Conservation (phyloP, 2,113 vertebrate species). For the Psephotus haematonotus region DNA sequence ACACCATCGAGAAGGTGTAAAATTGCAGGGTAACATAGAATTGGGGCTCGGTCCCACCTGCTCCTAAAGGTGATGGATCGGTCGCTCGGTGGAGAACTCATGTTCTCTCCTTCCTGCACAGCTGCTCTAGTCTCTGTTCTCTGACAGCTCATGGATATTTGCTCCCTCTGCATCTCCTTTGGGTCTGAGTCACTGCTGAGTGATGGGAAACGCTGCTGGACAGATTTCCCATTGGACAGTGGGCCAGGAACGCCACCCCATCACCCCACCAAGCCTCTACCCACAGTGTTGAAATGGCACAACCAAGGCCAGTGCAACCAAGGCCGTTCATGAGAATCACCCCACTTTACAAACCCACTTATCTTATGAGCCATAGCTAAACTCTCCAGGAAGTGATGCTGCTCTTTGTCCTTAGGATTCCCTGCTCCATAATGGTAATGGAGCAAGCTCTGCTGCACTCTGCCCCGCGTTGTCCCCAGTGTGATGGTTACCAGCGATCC, state of each 20-base stretch:
- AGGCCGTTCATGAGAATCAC: background rate
- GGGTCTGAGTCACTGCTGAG: background rate
- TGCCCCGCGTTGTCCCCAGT: fast-evolving
- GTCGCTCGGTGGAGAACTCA: fast-evolving
- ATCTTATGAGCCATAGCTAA: fast-evolving
- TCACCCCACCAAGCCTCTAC: background rate
- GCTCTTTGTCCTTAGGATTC: background rate
- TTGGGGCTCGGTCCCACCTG: background rate
- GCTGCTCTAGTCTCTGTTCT: background rate
- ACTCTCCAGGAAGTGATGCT: background rate
- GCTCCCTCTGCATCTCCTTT: background rate
- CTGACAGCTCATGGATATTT: fast-evolving
- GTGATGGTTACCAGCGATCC: background rate
- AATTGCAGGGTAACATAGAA: fast-evolving
- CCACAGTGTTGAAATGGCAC: background rate
- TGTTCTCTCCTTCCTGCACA: background rate
- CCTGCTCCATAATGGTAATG: fast-evolving
- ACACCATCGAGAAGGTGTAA: fast-evolving
- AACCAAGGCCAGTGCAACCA: fast-evolving
- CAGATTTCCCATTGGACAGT: background rate
- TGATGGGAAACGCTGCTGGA: background rate
- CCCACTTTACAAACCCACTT: fast-evolving
- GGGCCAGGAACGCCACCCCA: background rate
- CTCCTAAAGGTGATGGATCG: background rate
- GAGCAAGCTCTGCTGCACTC: background rate